Evolutionary conservation across 2,888 invertebrate species (phyloP).

Genomic region (Pycnomerus fuliginosus): DNA sequence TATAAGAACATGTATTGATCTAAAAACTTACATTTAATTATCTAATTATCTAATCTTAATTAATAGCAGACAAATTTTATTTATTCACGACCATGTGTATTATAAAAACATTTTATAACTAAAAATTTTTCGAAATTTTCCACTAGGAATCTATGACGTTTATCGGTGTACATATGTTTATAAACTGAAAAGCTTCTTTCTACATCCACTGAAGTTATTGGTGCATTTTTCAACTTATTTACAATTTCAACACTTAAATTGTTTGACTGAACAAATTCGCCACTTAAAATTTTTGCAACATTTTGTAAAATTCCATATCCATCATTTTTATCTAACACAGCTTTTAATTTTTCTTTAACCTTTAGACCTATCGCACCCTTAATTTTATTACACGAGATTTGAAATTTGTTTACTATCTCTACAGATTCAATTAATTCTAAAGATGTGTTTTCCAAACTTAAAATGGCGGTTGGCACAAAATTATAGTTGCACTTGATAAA

Average conservation of each 20-base stretch:
- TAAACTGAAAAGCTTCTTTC: constrained; percentile 12
- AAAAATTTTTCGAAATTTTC: constrained; percentile 7
- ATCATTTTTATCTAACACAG: not conserved
- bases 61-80: too few relatives aligned
- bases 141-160: constrained; percentile 4
- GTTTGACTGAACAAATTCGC: not conserved
- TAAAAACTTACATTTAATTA: too few relatives aligned
- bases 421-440: too few relatives aligned
- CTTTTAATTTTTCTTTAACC: constrained; percentile 1
- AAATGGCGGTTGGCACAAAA: too few relatives aligned
- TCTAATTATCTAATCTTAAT: too few relatives aligned
- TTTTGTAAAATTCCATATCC: not conserved
- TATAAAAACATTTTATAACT: constrained; percentile 4
- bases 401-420: too few relatives aligned
- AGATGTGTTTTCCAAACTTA: too few relatives aligned
- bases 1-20: too few relatives aligned
- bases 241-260: not conserved
- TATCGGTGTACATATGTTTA: constrained; percentile 8
- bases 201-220: constrained; percentile 9
- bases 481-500: too few relatives aligned
- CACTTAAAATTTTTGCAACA: not conserved
- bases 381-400: too few relatives aligned
- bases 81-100: too few relatives aligned
- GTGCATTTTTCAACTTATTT: constrained; percentile 10
- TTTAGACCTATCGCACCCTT: too few relatives aligned